Conservation (phyloP, 1,140 invertebrate genomes). For the Fragariocoptes setiger region DNA sequence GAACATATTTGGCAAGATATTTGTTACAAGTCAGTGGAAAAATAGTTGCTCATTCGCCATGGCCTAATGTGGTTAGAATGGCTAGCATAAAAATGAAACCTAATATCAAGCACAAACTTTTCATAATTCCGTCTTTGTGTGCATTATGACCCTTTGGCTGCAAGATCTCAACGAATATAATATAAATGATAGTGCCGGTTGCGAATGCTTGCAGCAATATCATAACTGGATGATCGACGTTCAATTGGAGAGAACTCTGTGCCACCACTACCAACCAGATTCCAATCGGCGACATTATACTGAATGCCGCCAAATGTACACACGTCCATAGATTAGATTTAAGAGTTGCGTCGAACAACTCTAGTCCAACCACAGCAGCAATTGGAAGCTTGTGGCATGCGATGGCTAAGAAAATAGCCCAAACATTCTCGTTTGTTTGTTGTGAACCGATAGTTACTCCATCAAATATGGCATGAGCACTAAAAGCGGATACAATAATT, state of each 20-base stretch:
- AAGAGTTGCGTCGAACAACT: constrained; percentile 12
- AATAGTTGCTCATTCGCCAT: too few species aligned
- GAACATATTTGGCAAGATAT: too few species aligned
- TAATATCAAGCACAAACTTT: neutral
- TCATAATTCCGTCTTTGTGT: neutral
- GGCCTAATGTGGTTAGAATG: too few species aligned
- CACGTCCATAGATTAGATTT: constrained; percentile 3
- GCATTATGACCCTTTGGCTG: constrained; percentile 14
- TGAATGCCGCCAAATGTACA: constrained; percentile 7
- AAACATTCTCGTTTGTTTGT: constrained; percentile 27
- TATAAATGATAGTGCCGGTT: constrained; percentile 65
- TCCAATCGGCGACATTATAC: constrained; percentile 11
- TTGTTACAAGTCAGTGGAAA: too few species aligned
- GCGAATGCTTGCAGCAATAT: constrained; percentile 21
- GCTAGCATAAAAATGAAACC: neutral
- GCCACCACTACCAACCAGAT: constrained; percentile 8
- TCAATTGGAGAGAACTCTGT: neutral
- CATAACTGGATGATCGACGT: neutral
- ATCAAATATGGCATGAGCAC: constrained; percentile 66
- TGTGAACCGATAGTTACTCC: constrained; percentile 48
- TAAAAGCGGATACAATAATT: constrained; percentile 26
- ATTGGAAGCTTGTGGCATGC: constrained; percentile 63
- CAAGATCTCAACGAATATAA: constrained; percentile 65
- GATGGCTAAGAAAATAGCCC: constrained; percentile 45
- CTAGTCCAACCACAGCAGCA: constrained; percentile 22